phyloP scores from a whole-genome alignment of 2,888 invertebrate genomes.

The Xylota sylvarum region DNA sequence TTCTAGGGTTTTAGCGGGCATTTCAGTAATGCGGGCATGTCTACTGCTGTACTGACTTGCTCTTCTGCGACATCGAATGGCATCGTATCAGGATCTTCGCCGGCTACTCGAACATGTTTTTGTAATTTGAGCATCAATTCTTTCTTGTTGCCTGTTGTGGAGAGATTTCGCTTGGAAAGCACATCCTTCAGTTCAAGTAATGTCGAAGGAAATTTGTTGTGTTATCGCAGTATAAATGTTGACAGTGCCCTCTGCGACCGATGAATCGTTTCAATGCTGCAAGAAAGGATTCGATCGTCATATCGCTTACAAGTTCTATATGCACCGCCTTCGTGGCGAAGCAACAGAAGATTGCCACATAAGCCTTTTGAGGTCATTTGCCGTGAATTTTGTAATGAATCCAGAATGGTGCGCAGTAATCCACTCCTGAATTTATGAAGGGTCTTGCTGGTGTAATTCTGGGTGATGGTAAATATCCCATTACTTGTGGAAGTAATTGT shows the following conservation, averaged over 20 bases:
- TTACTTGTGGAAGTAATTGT: too few relatives aligned
- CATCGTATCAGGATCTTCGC: too few relatives aligned
- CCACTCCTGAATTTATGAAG: constrained; percentile 50
- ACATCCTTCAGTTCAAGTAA: too few relatives aligned
- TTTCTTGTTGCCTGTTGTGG: too few relatives aligned
- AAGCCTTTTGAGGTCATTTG: constrained; percentile 54
- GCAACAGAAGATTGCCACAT: constrained; percentile 72
- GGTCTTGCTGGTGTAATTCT: constrained; percentile 52
- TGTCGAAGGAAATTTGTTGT: constrained; percentile 75
- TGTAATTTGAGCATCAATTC: too few relatives aligned
- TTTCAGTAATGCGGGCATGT: too few relatives aligned
- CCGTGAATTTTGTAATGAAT: constrained; percentile 50
- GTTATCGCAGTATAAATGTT: constrained; percentile 65
- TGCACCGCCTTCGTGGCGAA: constrained; percentile 75
- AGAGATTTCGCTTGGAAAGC: too few relatives aligned
- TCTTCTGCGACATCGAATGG: too few relatives aligned
- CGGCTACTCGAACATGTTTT: too few relatives aligned
- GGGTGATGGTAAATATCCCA: not conserved
- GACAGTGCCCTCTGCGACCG: constrained; percentile 48
- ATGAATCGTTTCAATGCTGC: constrained; percentile 60
- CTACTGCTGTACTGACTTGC: too few relatives aligned
- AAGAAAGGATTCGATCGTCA: constrained; percentile 66
- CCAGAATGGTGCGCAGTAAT: constrained; percentile 65
- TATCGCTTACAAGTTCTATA: constrained; percentile 67
- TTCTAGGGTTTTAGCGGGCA: too few relatives aligned